phyloP scores from a whole-genome alignment of 2,113 vertebrate genomes.

The Microtus oregoni region DNA sequence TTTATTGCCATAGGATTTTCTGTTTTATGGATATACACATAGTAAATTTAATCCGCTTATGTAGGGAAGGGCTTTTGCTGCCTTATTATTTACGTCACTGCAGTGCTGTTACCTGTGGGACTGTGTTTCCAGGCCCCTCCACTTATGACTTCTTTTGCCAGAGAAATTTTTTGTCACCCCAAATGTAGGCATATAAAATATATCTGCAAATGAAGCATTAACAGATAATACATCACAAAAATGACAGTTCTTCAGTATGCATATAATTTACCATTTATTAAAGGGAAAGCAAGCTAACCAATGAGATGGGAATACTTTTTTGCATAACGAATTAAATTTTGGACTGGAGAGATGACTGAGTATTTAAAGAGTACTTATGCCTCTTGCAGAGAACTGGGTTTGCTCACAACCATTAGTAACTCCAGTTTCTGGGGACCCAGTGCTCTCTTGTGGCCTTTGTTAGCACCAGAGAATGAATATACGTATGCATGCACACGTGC shows the following conservation, averaged over 20 bases:
- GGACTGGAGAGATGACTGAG: neutral
- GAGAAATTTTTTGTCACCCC: neutral
- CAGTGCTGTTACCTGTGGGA: neutral
- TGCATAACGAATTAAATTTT: neutral
- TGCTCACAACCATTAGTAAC: neutral
- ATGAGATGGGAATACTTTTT: neutral
- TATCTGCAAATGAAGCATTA: neutral
- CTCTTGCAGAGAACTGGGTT: neutral
- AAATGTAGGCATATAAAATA: neutral
- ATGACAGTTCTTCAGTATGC: neutral
- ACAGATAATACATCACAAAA: neutral
- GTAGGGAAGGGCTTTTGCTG: neutral
- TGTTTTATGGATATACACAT: neutral
- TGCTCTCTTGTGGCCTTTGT: neutral
- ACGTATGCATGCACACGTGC: fast-evolving
- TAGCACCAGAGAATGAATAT: neutral
- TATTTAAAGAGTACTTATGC: neutral
- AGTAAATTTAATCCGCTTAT: neutral
- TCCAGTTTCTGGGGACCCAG: neutral
- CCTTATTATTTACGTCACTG: neutral
- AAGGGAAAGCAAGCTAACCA: neutral
- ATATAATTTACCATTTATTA: neutral
- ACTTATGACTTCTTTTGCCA: neutral
- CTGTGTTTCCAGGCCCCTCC: neutral
- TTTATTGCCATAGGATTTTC: neutral